These are phyloP conservation scores for Troides helena DNA, from an alignment of 2,888 invertebrate species.

Conservation along the genomic window DNA sequence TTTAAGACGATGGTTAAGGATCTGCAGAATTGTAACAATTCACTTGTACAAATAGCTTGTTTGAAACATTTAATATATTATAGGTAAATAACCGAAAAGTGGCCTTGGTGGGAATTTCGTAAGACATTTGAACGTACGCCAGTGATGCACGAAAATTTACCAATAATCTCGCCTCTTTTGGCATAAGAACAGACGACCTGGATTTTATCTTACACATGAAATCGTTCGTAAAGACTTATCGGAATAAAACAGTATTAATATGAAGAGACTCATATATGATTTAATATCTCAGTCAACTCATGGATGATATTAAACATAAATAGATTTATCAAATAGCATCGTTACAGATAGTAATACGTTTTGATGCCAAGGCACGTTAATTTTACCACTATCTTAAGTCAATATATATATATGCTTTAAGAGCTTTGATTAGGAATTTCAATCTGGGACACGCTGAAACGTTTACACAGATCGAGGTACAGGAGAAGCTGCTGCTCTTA, in stretches of 20 bases:
- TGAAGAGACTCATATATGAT: not conserved
- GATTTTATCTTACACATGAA: not conserved
- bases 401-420: constrained; percentile 1
- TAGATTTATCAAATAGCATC: not conserved
- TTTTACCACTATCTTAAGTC: constrained; percentile 4
- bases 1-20: too few species aligned
- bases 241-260: not conserved
- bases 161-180: constrained; percentile 37
- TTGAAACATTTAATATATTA: not conserved
- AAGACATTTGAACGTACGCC: constrained; percentile 38
- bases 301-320: not conserved
- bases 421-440: too few species aligned
- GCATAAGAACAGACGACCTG: constrained; percentile 34
- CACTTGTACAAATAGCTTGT: too few species aligned
- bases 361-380: constrained; percentile 8
- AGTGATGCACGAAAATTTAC: constrained; percentile 36
- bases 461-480: too few species aligned
- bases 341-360: not conserved
- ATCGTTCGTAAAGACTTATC: not conserved
- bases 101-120: not conserved
- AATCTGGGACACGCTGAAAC: too few species aligned
- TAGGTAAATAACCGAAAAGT: not conserved
- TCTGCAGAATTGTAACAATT: too few species aligned
- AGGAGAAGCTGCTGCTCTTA: too few species aligned
- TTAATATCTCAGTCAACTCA: not conserved